These are phyloP conservation scores for Melanotaenia pygmaea DNA, from an alignment of 2,797 vertebrate species.

Conservation along the genomic window DNA sequence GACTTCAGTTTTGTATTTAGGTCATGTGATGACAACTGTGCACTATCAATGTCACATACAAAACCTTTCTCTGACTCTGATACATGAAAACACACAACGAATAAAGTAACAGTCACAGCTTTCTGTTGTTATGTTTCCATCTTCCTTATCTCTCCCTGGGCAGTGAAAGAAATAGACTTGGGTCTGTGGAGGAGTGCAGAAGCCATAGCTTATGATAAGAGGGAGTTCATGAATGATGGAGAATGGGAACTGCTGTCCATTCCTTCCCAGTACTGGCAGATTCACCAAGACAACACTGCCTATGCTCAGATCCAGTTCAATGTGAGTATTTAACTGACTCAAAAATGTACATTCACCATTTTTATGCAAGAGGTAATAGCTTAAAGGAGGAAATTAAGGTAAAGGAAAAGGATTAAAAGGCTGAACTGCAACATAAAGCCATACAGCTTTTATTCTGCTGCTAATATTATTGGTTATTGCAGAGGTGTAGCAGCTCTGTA, in stretches of 20 bases:
- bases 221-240: slow-evolving; percentile 85
- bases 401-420: neutral
- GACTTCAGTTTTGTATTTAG: no score
- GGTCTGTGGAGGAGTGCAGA: slow-evolving; percentile 85
- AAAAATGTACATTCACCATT: neutral
- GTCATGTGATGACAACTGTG: no score
- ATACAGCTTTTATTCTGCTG: neutral
- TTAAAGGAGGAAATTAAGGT: neutral
- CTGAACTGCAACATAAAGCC: neutral
- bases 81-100: neutral
- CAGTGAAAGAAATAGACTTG: slow-evolving; percentile 89
- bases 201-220: slow-evolving; percentile 81
- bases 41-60: no score
- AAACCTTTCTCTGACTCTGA: neutral
- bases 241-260: slow-evolving; percentile 91
- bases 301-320: slow-evolving; percentile 90
- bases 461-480: neutral
- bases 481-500: slow-evolving; percentile 10
- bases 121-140: neutral
- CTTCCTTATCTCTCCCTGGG: slow-evolving; percentile 19
- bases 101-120: neutral
- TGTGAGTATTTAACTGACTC: slow-evolving; percentile 66
- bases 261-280: slow-evolving; percentile 80
- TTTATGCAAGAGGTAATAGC: neutral
- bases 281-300: slow-evolving; percentile 75